phyloP scores from a whole-genome alignment of 1,140 invertebrate species.

The Globodera rostochiensis region DNA sequence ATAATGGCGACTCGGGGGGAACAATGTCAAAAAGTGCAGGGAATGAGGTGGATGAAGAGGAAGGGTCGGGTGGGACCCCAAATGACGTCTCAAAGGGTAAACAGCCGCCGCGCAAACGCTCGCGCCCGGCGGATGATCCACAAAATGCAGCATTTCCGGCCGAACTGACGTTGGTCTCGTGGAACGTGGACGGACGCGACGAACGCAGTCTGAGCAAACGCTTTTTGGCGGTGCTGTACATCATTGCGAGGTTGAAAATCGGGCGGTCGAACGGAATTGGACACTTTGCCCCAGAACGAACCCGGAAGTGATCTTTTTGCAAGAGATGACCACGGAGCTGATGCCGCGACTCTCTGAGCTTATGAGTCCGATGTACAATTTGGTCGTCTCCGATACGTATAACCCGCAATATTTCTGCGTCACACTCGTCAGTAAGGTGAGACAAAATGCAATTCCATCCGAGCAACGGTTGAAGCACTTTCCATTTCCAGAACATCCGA shows the following conservation, averaged over 20 bases:
- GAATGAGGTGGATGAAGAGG: constrained; percentile 24
- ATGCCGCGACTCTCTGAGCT: constrained; percentile 62
- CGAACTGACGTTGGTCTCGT: constrained; percentile 67
- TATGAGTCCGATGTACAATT: constrained; percentile 46
- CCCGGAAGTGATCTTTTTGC: constrained; percentile 73
- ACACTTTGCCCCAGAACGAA: constrained; percentile 67
- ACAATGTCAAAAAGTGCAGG: background rate
- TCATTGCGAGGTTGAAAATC: constrained; percentile 68
- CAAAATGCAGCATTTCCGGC: constrained; percentile 18
- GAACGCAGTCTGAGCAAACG: constrained; percentile 69
- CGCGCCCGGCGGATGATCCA: background rate
- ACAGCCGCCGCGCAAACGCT: background rate
- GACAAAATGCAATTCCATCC: background rate
- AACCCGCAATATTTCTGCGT: constrained; percentile 50
- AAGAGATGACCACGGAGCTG: constrained; percentile 71
- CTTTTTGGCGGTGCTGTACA: constrained; percentile 69
- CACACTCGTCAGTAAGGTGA: constrained; percentile 46
- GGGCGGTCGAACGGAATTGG: background rate
- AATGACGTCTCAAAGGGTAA: constrained; percentile 6
- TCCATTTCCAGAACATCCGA: constrained; percentile 42
- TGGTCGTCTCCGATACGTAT: constrained; percentile 37
- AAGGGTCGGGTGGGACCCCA: constrained; percentile 6
- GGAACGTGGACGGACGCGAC: constrained; percentile 75
- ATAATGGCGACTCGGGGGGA: background rate
- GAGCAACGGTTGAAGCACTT: background rate